Evolutionary conservation across 1,140 invertebrate species (phyloP).

Genomic region (Trachymyrmex cornetzi): DNA sequence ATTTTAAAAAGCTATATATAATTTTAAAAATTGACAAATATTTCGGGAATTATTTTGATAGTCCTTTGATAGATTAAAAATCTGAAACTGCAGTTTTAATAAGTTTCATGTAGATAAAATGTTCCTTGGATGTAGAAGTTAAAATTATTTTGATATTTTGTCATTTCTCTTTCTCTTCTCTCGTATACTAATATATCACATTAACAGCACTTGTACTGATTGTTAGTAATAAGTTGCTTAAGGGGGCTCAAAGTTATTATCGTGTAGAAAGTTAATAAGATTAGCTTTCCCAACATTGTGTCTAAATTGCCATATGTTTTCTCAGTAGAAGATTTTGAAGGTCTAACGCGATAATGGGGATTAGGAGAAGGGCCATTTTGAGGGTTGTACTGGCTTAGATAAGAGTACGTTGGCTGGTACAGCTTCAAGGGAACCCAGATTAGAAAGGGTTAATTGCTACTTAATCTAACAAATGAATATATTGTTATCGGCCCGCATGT

Average conservation of each 20-base stretch:
- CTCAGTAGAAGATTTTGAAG: constrained; percentile 35
- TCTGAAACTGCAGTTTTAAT: neutral
- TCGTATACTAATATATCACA: neutral
- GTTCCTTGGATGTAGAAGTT: neutral
- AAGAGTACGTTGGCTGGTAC: constrained; percentile 39
- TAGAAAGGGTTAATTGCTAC: constrained; percentile 68
- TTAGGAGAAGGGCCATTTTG: constrained; percentile 62
- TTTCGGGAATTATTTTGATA: neutral
- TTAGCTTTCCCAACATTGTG: constrained; percentile 61
- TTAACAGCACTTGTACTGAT: neutral
- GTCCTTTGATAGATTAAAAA: neutral
- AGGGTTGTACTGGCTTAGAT: constrained; percentile 53
- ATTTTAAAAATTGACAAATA: neutral
- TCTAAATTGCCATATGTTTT: constrained; percentile 65
- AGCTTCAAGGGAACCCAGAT: constrained; percentile 55
- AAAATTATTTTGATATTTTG: neutral
- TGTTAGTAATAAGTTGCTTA: neutral
- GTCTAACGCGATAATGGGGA: constrained; percentile 66
- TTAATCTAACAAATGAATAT: constrained; percentile 6
- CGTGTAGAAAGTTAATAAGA: constrained; percentile 58
- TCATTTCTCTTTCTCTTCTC: neutral
- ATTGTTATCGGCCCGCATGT: constrained; percentile 37
- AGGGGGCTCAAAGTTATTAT: neutral
- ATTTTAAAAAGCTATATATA: neutral
- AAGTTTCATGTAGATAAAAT: neutral